Evolutionary conservation across 2,888 invertebrate genomes (phyloP).

Genomic region (Saturnia japonica): DNA sequence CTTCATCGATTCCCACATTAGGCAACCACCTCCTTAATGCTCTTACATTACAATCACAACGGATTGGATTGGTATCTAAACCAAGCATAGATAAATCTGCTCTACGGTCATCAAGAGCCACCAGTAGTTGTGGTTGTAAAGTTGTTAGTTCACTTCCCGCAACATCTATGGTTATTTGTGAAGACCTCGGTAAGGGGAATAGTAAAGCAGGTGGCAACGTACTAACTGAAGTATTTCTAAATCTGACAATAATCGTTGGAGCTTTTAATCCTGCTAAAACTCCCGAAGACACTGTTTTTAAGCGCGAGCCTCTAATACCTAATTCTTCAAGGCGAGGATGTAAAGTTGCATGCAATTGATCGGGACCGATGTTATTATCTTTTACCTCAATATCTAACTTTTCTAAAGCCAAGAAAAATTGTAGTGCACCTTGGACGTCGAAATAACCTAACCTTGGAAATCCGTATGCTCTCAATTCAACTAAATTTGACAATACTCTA

Average conservation of each 20-base stretch:
- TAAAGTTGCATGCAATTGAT: conserved; percentile 89
- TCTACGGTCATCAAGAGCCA: conserved; percentile 90
- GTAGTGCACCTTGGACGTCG: conserved; percentile 92
- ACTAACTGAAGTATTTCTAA: conserved; percentile 91
- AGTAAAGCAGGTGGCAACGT: conserved; percentile 90
- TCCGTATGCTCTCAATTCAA: conserved; percentile 86
- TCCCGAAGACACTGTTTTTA: conserved; percentile 90
- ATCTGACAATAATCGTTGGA: conserved; percentile 85
- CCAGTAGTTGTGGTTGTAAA: conserved; percentile 88
- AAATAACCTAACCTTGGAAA: conserved; percentile 91
- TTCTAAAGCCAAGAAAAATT: conserved; percentile 87
- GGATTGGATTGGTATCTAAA: conserved; percentile 89
- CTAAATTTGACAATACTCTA: conserved; percentile 86
- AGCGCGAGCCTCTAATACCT: conserved; percentile 87
- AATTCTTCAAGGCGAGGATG: conserved; percentile 90
- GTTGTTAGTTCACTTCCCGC: conserved; percentile 89
- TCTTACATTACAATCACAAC: conserved; percentile 92
- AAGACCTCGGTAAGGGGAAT: conserved; percentile 93
- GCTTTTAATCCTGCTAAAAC: conserved; percentile 91
- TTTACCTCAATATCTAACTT: conserved; percentile 92
- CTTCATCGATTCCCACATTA: conserved; percentile 82
- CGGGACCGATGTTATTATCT: conserved; percentile 89
- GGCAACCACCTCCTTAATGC: conserved; percentile 91
- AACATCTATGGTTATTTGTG: conserved; percentile 89
- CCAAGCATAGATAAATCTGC: conserved; percentile 89